These are phyloP conservation scores for Autographa pulchrina DNA, from an alignment of 2,888 invertebrate species.

Conservation along the genomic window DNA sequence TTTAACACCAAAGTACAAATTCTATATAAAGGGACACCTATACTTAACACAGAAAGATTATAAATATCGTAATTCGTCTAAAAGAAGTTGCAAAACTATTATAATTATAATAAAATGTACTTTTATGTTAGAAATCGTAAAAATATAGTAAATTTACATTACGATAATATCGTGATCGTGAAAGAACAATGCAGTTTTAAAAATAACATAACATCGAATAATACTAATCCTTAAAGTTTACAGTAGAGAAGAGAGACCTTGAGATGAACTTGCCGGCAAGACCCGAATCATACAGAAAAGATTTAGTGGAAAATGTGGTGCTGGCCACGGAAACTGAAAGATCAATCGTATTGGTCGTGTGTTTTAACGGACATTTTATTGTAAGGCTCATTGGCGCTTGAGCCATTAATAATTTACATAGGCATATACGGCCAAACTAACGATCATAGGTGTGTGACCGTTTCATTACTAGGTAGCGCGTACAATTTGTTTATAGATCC, in stretches of 20 bases:
- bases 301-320: background rate
- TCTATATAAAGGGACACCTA: background rate
- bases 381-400: background rate
- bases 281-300: slow-evolving; percentile 35
- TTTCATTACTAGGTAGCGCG: slow-evolving; percentile 43
- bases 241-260: slow-evolving; percentile 41
- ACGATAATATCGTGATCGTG: background rate
- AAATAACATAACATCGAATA: slow-evolving; percentile 16
- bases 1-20: background rate
- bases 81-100: background rate
- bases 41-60: background rate
- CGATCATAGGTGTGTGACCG: slow-evolving; percentile 14
- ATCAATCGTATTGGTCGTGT: slow-evolving; percentile 23
- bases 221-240: slow-evolving; percentile 17
- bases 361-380: slow-evolving; percentile 15
- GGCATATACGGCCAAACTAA: slow-evolving; percentile 13
- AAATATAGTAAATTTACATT: background rate
- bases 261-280: slow-evolving; percentile 34
- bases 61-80: background rate
- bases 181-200: background rate
- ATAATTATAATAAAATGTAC: background rate
- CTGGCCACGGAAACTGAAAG: slow-evolving; percentile 21
- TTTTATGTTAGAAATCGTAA: background rate
- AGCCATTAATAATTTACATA: slow-evolving; percentile 14
- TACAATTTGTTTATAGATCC: slow-evolving; percentile 72